phyloP scores from a whole-genome alignment of 2,797 vertebrate species.

The Notolepis coatsorum region DNA sequence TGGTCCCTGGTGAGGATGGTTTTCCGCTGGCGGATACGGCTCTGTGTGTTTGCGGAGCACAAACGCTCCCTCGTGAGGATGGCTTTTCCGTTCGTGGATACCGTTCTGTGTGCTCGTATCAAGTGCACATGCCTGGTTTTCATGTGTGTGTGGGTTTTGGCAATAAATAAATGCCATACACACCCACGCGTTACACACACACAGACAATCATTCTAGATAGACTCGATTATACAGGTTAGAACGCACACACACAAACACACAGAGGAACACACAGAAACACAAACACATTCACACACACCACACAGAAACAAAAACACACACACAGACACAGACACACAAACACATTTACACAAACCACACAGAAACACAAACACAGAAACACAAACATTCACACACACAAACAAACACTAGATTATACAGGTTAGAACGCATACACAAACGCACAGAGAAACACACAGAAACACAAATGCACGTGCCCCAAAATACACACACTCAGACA shows the following conservation, averaged over 20 bases:
- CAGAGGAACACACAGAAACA: constrained; percentile 19
- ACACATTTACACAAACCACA: constrained; percentile 24
- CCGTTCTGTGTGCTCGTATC: too few relatives aligned
- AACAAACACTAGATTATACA: constrained; percentile 7
- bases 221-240: too few relatives aligned
- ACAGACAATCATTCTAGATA: too few relatives aligned
- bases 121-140: too few relatives aligned
- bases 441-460: too few relatives aligned
- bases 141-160: too few relatives aligned
- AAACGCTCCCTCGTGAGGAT: too few relatives aligned
- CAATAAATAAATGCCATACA: constrained; percentile 3
- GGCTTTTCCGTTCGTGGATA: too few relatives aligned
- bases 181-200: background rate
- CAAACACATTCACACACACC: constrained; percentile 27
- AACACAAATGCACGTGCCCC: too few relatives aligned
- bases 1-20: too few relatives aligned
- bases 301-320: background rate
- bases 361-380: constrained; percentile 38
- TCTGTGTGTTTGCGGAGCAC: too few relatives aligned
- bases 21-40: too few relatives aligned
- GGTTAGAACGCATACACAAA: background rate
- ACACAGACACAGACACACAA: constrained; percentile 30
- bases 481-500: background rate
- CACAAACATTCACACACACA: constrained; percentile 23
- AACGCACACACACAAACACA: constrained; percentile 26